Base-by-base conservation (phyloP, 2,888 invertebrate species). In the Tenthredo distinguenda region DNA sequence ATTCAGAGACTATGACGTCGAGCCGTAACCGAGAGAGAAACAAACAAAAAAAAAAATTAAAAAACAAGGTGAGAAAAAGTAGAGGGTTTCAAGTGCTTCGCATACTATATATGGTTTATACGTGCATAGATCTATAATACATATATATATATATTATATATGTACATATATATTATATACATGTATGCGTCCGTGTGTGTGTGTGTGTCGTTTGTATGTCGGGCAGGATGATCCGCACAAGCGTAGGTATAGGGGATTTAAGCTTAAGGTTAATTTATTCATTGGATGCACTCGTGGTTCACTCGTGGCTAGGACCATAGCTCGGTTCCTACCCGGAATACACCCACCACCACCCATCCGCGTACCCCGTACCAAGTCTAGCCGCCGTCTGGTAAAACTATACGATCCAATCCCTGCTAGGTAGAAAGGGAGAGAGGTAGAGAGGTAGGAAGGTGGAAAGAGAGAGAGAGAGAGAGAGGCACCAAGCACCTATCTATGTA, bases 181-280 rank as follows among this genome's bases (percentile, higher is more conserved):
- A 58, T 58, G 9, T 21, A 72, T 65, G 3, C 0, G 26, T 31
- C 10, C 47, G 26, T 15, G 50, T 31, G 10, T 31, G 5, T 18
- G 43, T 31, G 76, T 77, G 37, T 50, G 47, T 47, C 26, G 55
- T 55, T 31, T 31, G 37, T 62, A n/a, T 81, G 81, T 81, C 81
- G 81, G 62, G 34, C 31, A 68, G 68, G 34, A 68, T 34, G 68
- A 68, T 68, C 68, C 68, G 68, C 68, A 34, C 15, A 68, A 68
- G 34, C 68, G 34, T 68, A 62, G 47, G 68, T 83, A 47, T 68
- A 68, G 68, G 83, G 83, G 83, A 83, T 68, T 83, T 83, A 65
- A 83, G 83, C 83, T 83, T 83, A 68, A 83, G 83, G 83, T 83
- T 83, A 83, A 83, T 83, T 83, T 83, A 83, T 83, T 83, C 83